Evolutionary conservation across 1,140 invertebrate species (phyloP).

Genomic region (Nylanderia fulva): DNA sequence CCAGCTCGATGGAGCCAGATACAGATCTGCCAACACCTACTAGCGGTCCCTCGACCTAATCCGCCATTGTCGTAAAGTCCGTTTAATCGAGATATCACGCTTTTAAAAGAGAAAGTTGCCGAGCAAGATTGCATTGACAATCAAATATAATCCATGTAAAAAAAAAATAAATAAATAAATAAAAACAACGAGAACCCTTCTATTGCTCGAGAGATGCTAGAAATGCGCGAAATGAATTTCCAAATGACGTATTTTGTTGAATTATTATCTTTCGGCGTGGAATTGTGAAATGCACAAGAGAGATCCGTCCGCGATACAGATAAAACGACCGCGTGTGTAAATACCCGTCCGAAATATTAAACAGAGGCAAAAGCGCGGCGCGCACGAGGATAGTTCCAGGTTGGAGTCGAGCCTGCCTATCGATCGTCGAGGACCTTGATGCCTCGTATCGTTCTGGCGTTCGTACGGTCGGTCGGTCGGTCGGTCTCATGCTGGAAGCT

Average conservation of each 20-base stretch:
- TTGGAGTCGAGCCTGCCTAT: constrained; percentile 78
- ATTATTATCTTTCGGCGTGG: neutral
- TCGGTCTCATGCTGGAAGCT: constrained; percentile 81
- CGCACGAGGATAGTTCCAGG: constrained; percentile 54
- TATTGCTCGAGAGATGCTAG: neutral
- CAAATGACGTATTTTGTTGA: neutral
- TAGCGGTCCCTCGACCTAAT: constrained; percentile 68
- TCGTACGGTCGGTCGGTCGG: constrained; percentile 80
- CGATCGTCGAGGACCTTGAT: constrained; percentile 85
- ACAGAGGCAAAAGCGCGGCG: neutral
- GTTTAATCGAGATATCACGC: constrained; percentile 65
- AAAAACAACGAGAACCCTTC: too few species aligned
- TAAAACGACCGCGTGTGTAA: neutral
- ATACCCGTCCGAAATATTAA: constrained; percentile 18
- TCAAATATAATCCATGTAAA: neutral
- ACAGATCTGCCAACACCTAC: constrained; percentile 80
- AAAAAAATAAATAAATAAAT: neutral
- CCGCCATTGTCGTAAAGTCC: constrained; percentile 61
- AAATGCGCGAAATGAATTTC: neutral
- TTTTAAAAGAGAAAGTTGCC: constrained; percentile 8
- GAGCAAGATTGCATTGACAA: neutral
- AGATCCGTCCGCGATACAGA: neutral
- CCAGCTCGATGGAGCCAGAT: constrained; percentile 77
- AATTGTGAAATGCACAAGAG: neutral
- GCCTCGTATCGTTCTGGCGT: constrained; percentile 81